Conservation (phyloP, 1,140 invertebrate species). For the Lamellibrachia luymesi region DNA sequence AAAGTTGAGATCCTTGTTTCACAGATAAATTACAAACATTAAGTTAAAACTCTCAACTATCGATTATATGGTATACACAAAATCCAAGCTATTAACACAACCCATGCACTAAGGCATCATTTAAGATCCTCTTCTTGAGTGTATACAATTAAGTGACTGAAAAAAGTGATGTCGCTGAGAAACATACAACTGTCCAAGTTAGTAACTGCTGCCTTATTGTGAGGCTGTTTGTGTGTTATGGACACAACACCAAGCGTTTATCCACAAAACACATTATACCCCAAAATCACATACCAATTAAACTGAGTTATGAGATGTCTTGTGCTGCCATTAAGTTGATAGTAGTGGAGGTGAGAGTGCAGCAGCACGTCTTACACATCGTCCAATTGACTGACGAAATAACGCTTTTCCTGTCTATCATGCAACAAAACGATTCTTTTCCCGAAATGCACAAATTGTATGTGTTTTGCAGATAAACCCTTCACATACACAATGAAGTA, state of each 20-base stretch:
- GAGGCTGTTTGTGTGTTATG: background rate
- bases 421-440: too few relatives aligned
- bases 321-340: too few relatives aligned
- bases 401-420: too few relatives aligned
- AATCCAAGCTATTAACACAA: background rate
- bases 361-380: too few relatives aligned
- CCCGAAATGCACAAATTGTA: too few relatives aligned
- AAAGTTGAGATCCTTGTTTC: conserved; percentile 5
- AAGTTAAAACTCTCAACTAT: background rate
- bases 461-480: too few relatives aligned
- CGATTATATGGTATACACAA: background rate
- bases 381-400: too few relatives aligned
- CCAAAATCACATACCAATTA: too few relatives aligned
- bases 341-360: too few relatives aligned
- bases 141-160: background rate
- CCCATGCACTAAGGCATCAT: background rate
- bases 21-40: background rate
- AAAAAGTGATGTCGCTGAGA: background rate
- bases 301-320: too few relatives aligned
- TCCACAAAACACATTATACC: too few relatives aligned
- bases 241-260: background rate
- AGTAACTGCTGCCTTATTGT: background rate
- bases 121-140: background rate
- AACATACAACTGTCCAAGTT: background rate
- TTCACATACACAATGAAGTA: background rate